A percentile compares a stretch with the other conserved stretches of the same genome.
Evolutionary conservation across 92 coral and sea anemone genomes (phyloP).

Genomic region (Umimayanthus chanpuru): DNA sequence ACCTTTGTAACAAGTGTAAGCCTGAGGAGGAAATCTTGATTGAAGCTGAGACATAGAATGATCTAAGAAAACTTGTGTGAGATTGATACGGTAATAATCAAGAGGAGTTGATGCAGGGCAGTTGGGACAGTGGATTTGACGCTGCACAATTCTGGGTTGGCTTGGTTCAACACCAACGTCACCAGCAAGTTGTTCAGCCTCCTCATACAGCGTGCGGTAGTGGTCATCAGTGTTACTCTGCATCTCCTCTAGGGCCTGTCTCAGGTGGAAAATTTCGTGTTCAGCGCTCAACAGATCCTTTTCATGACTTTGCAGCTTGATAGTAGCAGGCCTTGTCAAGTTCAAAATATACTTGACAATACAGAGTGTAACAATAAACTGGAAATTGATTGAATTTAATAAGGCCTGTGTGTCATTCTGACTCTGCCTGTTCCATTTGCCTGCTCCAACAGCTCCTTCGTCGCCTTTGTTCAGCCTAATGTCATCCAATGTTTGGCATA

Average conservation of each 20-base stretch:
- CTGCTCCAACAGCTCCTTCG: conserved; percentile 42
- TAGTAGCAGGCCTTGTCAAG: conserved; percentile 3
- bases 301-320: too few species aligned
- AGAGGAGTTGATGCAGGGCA: conserved; percentile 36
- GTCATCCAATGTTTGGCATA: neutral
- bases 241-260: neutral
- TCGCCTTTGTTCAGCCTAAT: conserved; percentile 25
- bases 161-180: conserved; percentile 26
- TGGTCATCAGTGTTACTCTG: too few species aligned
- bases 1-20: conserved; percentile 55
- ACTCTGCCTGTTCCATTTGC: conserved; percentile 27
- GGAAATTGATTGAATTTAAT: conserved; percentile 8
- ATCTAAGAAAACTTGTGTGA: conserved; percentile 19
- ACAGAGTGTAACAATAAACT: conserved; percentile 29
- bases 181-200: conserved; percentile 24
- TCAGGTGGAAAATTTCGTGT: too few species aligned
- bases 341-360: conserved; percentile 24
- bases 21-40: conserved; percentile 62
- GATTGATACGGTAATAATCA: conserved; percentile 20
- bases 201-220: conserved; percentile 31
- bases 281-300: too few species aligned
- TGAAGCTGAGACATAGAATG: conserved; percentile 54
- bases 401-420: conserved; percentile 18
- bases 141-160: conserved; percentile 30
- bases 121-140: conserved; percentile 21